Evolutionary conservation across 2,113 vertebrate genomes (phyloP), one percentile per base, ranked within the genome.

Genomic region (Collichthys lucidus): DNA sequence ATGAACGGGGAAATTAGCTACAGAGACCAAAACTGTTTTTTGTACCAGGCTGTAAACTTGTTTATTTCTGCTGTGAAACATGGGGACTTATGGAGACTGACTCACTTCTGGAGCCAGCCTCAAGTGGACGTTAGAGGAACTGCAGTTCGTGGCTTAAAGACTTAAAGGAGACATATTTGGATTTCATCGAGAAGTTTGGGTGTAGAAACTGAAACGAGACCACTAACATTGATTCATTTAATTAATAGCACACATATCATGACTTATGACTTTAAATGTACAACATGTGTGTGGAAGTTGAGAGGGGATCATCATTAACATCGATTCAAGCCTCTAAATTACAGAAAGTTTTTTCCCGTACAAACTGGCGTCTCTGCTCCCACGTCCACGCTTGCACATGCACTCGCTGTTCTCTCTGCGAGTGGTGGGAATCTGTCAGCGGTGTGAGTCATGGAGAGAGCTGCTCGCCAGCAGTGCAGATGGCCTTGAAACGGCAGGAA

Each of bases 401-500:
- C n/a, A 50, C 72, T 52, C 49, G 3, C 61, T 65, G 67, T 20
- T 72, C 67, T 49, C 14, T 50, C 49, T 3, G 20, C 3, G n/a
- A 65, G 63, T 22, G 85, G 65, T 92, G 92, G 91, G 91, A 93
- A 92, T 85, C 74, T 89, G 75, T 74, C 56, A 16, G 52, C 56
- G 53, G 70, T n/a, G 47, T 89, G 89, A 90, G 84, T 93, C 89
- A 89, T 66, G 60, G 69, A 29, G 40, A 67, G 22, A 73, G 69
- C 22, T 2, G 42, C 44, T 40, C 0, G 69, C 84, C 82, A 82
- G 80, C 79, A 3, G 55, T n/a, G 82, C 86, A 91, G 91, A 91
- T 90, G 91, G 16, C 57, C 73, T n/a, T 59, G 42, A 60, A 69
- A 74, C 67, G 26, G 74, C 91, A 90, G 89, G 89, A 92, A 90